Percentiles rank a stretch among this genome's conserved stretches.
Conservation (phyloP, 2,888 invertebrate genomes). For the Drosophila meridiana region DNA sequence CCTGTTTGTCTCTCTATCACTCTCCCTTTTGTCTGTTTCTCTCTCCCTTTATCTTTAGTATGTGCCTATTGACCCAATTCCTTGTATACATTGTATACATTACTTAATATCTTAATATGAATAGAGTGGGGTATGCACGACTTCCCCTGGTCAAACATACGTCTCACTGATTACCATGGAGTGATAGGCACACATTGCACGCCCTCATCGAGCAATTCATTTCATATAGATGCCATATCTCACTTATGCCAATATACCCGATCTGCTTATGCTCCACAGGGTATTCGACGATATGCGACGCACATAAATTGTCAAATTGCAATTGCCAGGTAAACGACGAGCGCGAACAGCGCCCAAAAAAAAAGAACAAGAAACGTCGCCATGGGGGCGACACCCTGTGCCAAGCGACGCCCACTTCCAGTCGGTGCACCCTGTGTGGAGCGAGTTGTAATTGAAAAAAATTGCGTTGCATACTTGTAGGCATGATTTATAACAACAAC, state of each 20-base stretch:
- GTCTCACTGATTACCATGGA: neutral
- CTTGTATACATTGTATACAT: neutral
- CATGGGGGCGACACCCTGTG: neutral
- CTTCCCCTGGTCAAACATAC: neutral
- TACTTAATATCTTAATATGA: neutral
- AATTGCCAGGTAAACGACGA: slow-evolving; percentile 7
- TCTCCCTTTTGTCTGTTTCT: neutral
- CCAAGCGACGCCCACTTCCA: neutral
- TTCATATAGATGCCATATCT: neutral
- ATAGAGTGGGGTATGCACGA: neutral
- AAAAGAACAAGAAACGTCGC: neutral
- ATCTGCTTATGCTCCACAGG: neutral
- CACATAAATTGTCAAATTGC: slow-evolving; percentile 11
- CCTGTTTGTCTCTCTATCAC: rapidly evolving
- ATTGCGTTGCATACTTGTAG: slow-evolving; percentile 57
- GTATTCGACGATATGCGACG: slow-evolving; percentile 1
- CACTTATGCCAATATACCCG: neutral
- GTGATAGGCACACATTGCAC: too few relatives aligned
- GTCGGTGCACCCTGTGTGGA: neutral
- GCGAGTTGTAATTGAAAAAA: slow-evolving; percentile 55
- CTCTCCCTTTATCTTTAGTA: neutral
- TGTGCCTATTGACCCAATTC: slow-evolving; percentile 1
- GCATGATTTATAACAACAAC: slow-evolving; percentile 46
- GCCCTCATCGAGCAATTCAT: neutral
- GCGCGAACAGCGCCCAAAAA: neutral